phyloP scores from a whole-genome alignment of 2,888 invertebrate species.

The Julus scanicus region DNA sequence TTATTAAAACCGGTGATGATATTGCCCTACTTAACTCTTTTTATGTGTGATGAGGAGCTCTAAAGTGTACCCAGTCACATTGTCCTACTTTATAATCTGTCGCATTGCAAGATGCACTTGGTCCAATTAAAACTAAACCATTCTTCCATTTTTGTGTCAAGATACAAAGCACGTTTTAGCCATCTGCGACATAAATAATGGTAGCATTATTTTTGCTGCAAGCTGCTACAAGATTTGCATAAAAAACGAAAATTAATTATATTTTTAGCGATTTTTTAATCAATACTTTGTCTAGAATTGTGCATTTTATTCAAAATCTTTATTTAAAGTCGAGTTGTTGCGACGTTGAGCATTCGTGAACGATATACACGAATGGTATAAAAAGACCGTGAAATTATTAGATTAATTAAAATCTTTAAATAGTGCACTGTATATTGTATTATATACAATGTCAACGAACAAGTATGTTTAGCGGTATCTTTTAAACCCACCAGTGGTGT shows the following conservation, averaged over 20 bases:
- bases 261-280: not conserved
- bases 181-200: not conserved
- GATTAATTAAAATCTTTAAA: too few relatives aligned
- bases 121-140: not conserved
- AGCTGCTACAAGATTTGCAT: not conserved
- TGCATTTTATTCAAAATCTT: too few relatives aligned
- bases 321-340: too few relatives aligned
- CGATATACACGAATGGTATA: too few relatives aligned
- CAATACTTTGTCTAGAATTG: too few relatives aligned
- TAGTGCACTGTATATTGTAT: too few relatives aligned
- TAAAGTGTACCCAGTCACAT: not conserved
- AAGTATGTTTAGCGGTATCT: too few relatives aligned
- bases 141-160: conserved; percentile 19
- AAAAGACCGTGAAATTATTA: too few relatives aligned
- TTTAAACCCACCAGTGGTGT: too few relatives aligned
- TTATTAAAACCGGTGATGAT: not conserved
- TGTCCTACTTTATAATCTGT: conserved; percentile 30
- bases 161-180: not conserved
- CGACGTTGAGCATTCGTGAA: too few relatives aligned
- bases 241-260: not conserved
- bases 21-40: not conserved
- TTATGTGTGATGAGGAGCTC: not conserved
- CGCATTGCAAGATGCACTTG: not conserved
- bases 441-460: too few relatives aligned
- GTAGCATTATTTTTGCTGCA: not conserved